These are phyloP conservation scores for Thaleichthys pacificus DNA, from an alignment of 2,797 vertebrate genomes.

Conservation along the genomic window DNA sequence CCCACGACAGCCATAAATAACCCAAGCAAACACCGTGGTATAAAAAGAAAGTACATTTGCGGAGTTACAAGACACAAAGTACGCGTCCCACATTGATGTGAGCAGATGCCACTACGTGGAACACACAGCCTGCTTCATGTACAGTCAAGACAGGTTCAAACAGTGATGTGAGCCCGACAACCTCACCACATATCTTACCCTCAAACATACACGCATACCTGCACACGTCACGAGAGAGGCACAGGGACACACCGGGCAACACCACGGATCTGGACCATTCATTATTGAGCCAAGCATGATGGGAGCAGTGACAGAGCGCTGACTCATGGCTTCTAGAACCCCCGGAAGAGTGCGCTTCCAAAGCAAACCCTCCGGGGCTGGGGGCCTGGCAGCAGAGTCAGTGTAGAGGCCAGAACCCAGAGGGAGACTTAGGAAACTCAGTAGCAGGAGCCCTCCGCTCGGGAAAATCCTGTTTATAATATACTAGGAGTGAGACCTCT, in stretches of 20 bases:
- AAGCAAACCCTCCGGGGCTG: constrained; percentile 64
- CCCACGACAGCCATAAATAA: neutral
- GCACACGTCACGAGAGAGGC: neutral
- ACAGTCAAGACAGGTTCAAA: too few relatives aligned
- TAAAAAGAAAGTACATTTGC: neutral
- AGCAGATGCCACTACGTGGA: neutral
- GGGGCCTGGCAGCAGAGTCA: constrained; percentile 30
- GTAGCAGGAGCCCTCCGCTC: constrained; percentile 68
- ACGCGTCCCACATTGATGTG: neutral
- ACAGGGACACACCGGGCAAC: constrained; percentile 40
- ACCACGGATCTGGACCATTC: constrained; percentile 64
- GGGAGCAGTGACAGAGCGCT: constrained; percentile 65
- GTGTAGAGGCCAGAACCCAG: constrained; percentile 75
- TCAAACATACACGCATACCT: neutral
- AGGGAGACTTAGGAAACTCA: constrained; percentile 72
- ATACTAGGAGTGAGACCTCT: constrained; percentile 61
- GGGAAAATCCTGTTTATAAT: constrained; percentile 81
- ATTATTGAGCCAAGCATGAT: constrained; percentile 70
- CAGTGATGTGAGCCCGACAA: too few relatives aligned
- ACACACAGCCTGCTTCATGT: too few relatives aligned
- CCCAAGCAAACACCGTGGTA: neutral
- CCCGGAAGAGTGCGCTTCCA: constrained; percentile 70
- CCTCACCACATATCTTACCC: neutral
- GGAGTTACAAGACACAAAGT: neutral
- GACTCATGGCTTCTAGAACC: constrained; percentile 70